Evolutionary conservation across 2,888 invertebrate species (phyloP), one percentile per base, ranked within the genome.

Genomic region (Bugulina stolonifera): DNA sequence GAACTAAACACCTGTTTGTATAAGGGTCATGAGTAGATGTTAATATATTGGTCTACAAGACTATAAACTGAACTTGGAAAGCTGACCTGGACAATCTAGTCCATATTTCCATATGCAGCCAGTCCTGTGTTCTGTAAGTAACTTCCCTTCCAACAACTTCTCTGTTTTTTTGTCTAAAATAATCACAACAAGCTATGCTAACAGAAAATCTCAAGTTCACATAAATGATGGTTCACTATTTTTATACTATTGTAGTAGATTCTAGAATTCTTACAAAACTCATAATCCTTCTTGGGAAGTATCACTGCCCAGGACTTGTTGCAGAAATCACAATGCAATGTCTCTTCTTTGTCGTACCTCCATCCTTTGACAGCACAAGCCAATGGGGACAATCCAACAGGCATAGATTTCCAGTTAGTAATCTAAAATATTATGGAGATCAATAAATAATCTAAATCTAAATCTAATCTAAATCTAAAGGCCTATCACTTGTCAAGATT

Each of bases 221-320:
- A n/a, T n/a, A n/a, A n/a, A n/a, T n/a, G n/a, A n/a, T n/a, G n/a
- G n/a, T n/a, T n/a, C n/a, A n/a, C n/a, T n/a, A n/a, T n/a, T n/a
- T n/a, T n/a, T n/a, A n/a, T n/a, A n/a, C n/a, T n/a, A n/a, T n/a
- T n/a, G n/a, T n/a, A n/a, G n/a, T n/a, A n/a, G n/a, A n/a, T n/a
- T n/a, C n/a, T n/a, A n/a, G n/a, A n/a, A n/a, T n/a, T 29, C 64
- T 29, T 64, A 64, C 64, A 64, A 32, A 64, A 34, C 27, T 64
- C 64, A 64, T 64, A 27, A 27, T 64, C 32, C 32, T 27, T 32
- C 32, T 64, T 64, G 3, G 64, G 64, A 10, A 64, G 64, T 10
- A 64, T n/a, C 5, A 64, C 27, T 5, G 22, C 27, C 3, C 25
- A 10, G 2, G 64, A 25, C 32, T 14, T 32, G 10, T 64, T 64